Evolutionary conservation across 2,797 vertebrate genomes (phyloP).

Genomic region (Pantherophis vulpinus): DNA sequence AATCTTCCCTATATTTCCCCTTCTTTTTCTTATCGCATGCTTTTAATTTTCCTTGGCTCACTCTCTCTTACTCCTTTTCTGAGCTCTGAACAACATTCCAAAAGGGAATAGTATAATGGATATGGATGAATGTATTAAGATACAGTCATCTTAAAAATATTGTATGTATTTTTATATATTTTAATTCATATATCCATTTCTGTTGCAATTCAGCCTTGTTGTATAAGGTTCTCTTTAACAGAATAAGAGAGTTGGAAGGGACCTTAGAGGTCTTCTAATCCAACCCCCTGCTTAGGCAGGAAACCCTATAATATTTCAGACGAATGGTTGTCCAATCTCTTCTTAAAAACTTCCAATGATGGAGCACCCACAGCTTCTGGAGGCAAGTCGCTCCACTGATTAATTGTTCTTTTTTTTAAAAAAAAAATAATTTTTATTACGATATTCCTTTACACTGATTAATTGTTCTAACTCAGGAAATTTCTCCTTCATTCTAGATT

Average conservation of each 20-base stretch:
- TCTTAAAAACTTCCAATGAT: background rate
- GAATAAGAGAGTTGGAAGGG: background rate
- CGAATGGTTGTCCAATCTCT: background rate
- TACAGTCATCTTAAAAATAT: background rate
- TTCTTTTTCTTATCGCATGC: background rate
- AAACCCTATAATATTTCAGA: background rate
- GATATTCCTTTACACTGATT: background rate
- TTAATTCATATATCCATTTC: background rate
- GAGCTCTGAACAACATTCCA: background rate
- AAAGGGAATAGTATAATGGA: background rate
- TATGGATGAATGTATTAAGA: background rate
- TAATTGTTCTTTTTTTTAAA: no score
- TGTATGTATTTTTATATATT: background rate
- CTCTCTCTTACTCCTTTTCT: background rate
- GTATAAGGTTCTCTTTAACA: background rate
- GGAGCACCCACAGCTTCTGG: background rate
- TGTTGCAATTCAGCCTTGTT: background rate
- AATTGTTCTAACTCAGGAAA: no score
- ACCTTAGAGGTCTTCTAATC: background rate
- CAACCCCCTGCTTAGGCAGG: background rate
- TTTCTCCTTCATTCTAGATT: background rate
- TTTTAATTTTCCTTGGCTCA: background rate
- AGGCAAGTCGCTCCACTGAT: background rate
- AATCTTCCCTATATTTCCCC: background rate
- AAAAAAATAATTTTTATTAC: no score